Conservation (phyloP, 2,888 invertebrate genomes). For the Slavum lentiscoides region DNA sequence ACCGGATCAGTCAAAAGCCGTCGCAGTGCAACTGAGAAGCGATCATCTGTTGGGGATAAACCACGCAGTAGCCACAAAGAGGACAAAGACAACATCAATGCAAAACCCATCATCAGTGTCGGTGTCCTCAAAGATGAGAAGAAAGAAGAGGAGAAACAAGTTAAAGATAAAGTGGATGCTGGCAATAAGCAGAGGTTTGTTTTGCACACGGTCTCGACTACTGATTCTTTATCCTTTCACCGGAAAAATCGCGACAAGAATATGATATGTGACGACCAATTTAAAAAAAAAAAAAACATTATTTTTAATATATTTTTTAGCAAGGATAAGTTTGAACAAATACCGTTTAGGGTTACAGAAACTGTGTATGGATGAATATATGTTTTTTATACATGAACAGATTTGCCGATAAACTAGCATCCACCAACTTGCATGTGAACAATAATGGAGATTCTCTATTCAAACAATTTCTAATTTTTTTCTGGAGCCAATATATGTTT, state of each 20-base stretch:
- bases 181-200: conserved; percentile 51
- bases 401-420: conserved; percentile 6
- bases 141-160: conserved; percentile 44
- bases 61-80: conserved; percentile 41
- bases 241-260: conserved; percentile 35
- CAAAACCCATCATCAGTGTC: conserved; percentile 31
- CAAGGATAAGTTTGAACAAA: conserved; percentile 32
- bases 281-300: conserved; percentile 28
- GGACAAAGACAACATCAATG: conserved; percentile 42
- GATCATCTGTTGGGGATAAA: conserved; percentile 42
- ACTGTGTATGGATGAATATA: conserved; percentile 5
- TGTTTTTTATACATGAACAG: conserved; percentile 14
- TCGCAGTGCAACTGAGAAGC: conserved; percentile 40
- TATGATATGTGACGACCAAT: conserved; percentile 17
- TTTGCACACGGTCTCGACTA: conserved; percentile 47
- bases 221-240: conserved; percentile 46
- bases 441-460: conserved; percentile 9
- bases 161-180: conserved; percentile 46
- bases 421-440: conserved; percentile 22
- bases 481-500: not conserved
- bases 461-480: conserved; percentile 3
- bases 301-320: conserved; percentile 28
- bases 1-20: conserved; percentile 41
- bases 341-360: conserved; percentile 18
- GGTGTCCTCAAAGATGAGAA: conserved; percentile 39